Percentiles rank a stretch among this genome's conserved stretches.
These are phyloP conservation scores for Oryzias curvinotus DNA, from an alignment of 2,113 vertebrate species.

Conservation along the genomic window DNA sequence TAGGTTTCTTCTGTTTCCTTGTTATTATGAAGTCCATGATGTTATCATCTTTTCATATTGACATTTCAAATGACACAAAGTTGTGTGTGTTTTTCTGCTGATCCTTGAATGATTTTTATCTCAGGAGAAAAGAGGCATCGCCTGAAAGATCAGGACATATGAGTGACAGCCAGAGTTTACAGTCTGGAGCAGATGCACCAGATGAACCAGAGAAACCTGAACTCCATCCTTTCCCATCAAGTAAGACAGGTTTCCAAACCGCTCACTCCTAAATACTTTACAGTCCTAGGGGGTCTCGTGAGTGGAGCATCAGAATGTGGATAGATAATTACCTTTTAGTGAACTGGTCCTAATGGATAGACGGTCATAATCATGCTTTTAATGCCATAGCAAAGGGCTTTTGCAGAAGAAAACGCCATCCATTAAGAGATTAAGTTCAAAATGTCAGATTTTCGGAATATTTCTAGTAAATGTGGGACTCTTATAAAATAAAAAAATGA, in stretches of 20 bases:
- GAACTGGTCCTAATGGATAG: no score
- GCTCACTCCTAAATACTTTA: neutral
- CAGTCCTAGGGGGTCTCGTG: no score
- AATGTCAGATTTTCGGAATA: no score
- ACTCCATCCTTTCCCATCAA: constrained; percentile 30
- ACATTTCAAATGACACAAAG: neutral
- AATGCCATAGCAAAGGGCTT: no score
- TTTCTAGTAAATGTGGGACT: no score
- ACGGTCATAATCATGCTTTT: no score
- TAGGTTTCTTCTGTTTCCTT: constrained; percentile 63
- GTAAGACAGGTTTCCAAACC: constrained; percentile 32
- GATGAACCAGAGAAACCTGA: constrained; percentile 52
- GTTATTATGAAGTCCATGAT: neutral
- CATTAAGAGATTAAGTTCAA: no score
- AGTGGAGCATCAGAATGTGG: no score
- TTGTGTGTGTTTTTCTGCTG: no score
- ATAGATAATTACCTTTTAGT: no score
- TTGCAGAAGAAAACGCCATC: no score
- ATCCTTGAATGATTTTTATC: neutral
- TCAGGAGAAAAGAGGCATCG: constrained; percentile 77
- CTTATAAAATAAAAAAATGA: no score
- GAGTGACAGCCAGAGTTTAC: constrained; percentile 57
- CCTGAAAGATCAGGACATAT: constrained; percentile 78
- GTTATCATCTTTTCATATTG: neutral
- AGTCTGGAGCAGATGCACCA: constrained; percentile 56